These are phyloP conservation scores for Drosophila lutescens DNA, from an alignment of 2,888 invertebrate genomes.

Conservation along the genomic window DNA sequence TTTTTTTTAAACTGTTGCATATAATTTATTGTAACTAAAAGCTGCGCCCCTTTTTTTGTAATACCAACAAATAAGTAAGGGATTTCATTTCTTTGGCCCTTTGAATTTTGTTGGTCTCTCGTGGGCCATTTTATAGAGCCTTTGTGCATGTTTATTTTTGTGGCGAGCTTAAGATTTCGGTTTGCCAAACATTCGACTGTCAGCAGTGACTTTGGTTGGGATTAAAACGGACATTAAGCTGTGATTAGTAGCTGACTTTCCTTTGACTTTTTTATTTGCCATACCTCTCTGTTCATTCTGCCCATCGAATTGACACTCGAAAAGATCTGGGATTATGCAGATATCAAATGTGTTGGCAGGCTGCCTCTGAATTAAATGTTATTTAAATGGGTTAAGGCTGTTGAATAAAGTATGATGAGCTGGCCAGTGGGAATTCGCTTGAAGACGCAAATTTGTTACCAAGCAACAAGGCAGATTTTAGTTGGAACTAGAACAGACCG, in stretches of 20 bases:
- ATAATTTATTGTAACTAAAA: constrained; percentile 80
- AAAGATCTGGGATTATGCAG: constrained; percentile 5
- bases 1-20: constrained; percentile 74
- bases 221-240: constrained; percentile 74
- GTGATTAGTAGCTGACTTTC: constrained; percentile 73
- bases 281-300: constrained; percentile 8
- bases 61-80: constrained; percentile 25
- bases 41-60: constrained; percentile 40
- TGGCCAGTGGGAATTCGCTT: background rate
- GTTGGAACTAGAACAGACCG: background rate
- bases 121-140: constrained; percentile 71
- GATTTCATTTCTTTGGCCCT: constrained; percentile 20
- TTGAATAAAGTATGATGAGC: constrained; percentile 12
- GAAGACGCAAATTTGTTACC: background rate
- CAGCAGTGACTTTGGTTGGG: constrained; percentile 61
- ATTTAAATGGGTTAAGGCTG: constrained; percentile 7
- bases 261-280: constrained; percentile 37
- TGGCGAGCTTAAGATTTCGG: constrained; percentile 27
- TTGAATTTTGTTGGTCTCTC: constrained; percentile 66
- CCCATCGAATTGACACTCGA: constrained; percentile 5
- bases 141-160: constrained; percentile 38
- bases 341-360: background rate
- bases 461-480: background rate
- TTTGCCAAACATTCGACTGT: constrained; percentile 67
- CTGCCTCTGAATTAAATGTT: background rate